Base-by-base conservation (phyloP, 1,140 invertebrate genomes). In the Ceratosolen solmsi region DNA sequence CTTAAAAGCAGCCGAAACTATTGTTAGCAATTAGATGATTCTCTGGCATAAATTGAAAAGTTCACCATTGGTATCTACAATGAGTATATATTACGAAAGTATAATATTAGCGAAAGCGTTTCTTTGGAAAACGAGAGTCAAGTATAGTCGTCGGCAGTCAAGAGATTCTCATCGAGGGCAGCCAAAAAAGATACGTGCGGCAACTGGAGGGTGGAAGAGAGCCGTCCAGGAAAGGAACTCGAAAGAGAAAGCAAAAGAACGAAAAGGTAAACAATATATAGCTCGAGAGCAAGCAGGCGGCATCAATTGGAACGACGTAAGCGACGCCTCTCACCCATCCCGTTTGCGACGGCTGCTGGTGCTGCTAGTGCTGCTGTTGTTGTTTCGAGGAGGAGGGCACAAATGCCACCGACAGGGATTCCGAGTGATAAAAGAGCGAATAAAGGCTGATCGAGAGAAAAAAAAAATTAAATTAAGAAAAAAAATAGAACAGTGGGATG, bases 161-260 rank as follows among this genome's bases (percentile, higher is more conserved):
- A 25, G 9, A n/a, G 3, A 20, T 13, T 17, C 20, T 54, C 9
- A 17, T 15, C 51, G 20, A 15, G 8, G 30, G 27, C 27, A 30
- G 5, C 27, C 60, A 25, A 70, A 70, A 70, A 41, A 38, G 30
- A n/a, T 70, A 17, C 20, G 65, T 30, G 15, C n/a, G 41, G 13
- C 5, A 46, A 46, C 5, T 13, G 49, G 36, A 8, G 7, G 27
- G 58, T 25, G 41, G 9, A 30, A 51, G 56, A 58, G 41, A 58
- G 22, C 56, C 13, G 9, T 17, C 17, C 2, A 33, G 33, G 13
- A 68, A 36, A 27, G 27, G 71, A 54, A 1, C 71, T 8, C 54
- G 82, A 65, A 46, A 63, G 72, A 76, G 80, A 76, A 58, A 82
- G 80, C 81, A 82, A 79, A 79, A 60, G 70, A 82, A 33, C 49